Evolutionary conservation across 2,888 invertebrate genomes (phyloP), one percentile per base, ranked within the genome.

Genomic region (Schrankia costaestrigalis): DNA sequence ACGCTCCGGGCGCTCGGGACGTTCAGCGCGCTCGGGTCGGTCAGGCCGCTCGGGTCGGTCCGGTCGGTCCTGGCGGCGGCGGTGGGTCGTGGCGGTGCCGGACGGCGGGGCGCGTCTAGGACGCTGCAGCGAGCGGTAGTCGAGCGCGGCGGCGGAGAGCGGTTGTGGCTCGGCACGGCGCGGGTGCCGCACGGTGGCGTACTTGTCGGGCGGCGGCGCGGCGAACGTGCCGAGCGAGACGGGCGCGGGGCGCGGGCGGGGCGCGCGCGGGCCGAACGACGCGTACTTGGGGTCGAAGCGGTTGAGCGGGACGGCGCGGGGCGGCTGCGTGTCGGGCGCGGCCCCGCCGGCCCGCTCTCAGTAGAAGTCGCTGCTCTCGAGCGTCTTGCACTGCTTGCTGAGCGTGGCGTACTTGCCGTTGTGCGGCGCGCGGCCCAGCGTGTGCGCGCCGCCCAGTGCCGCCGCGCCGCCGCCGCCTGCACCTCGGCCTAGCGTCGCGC

Each of bases 351-450:
- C 89, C 91, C 91, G 88, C 89, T 94, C 94, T 95, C 95, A 96
- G 95, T 96, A 97, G 91, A 96, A 96, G 90, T 96, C 96, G 77
- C 93, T 95, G 73, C 95, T 94, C 90, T 96, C 96, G 57, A 96
- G 90, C 71, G 96, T 96, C 91, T 96, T 96, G 93, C 96, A 97
- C 90, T 96, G 95, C 90, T 96, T 96, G 93, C 95, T 96, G 90
- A 96, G 90, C 89, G 96, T 96, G 88, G 96, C 95, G 93, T 96
- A 96, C 93, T 96, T 96, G 85, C 93, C 93, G 89, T 93, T 93
- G 90, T 94, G 90, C 63, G 92, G 90, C 80, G 90, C 91, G 70
- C 93, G 90, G 71, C 92, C 93, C 59, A 92, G 89, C 68, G 92
- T 93, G 89, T 92, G 93, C 55, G 82, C 78, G 62, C 82, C 81